Evolutionary conservation across 1,140 invertebrate species (phyloP), one percentile per base, ranked within the genome.

Genomic region (Ruditapes philippinarum): DNA sequence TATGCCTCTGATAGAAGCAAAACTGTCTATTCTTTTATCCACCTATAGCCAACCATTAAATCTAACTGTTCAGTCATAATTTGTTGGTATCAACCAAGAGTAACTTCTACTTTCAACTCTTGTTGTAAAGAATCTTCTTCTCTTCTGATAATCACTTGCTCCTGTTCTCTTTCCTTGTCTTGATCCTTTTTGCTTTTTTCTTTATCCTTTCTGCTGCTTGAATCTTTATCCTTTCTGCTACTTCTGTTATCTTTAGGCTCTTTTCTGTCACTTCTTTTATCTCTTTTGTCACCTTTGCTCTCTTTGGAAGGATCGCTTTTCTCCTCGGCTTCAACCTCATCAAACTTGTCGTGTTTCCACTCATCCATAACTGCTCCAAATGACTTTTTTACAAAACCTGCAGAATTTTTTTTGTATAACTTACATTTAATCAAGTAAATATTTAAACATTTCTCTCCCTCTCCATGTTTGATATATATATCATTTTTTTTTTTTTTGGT

Each of bases 271-370:
- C 33, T 40, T 22, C 36, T 45, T 7, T 83, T 51, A 36, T 54
- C 28, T 38, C 40, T 74, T 57, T 33, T 85, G 12, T 74, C 22
- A 5, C 19, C 28, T 28, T 70, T 65, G 9, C 73, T 49, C 17
- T 84, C 81, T 68, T 68, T 82, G 11, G 51, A 28, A 36, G 25
- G 12, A 14, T 4, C 3, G 19, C 28, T 83, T 45, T 73, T 51
- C 0, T 87, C 70, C 3, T 80, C 38, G 9, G n/a, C 38, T 28
- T 65, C 57, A 19, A 40, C 83, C 54, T 88, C 85, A 49, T 88
- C 74, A 51, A 76, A 88, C 62, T 88, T 88, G 76, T 88, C 85
- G 31, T 88, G 85, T 80, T 88, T 88, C 85, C 85, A 88, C 28
- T 45, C 60, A 22, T 88, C 84, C 70, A 74, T 62, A 28, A 45